Conservation (phyloP, 2,888 invertebrate species). For the Pelosia muscerda region DNA sequence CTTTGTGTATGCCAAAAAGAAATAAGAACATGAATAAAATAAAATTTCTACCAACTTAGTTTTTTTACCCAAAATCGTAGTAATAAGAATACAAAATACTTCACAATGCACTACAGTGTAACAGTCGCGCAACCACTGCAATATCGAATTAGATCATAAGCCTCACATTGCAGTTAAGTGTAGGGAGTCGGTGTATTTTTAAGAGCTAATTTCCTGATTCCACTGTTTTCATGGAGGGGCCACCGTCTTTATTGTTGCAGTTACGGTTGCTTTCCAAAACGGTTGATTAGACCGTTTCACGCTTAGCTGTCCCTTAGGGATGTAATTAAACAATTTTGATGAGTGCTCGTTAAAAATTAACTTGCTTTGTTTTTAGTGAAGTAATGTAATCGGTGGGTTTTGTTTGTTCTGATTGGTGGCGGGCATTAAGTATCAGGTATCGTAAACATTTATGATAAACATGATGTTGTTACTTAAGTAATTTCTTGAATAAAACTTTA, state of each 20-base stretch:
- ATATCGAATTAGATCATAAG: conserved; percentile 26
- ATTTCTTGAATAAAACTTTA: background rate
- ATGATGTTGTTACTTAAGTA: background rate
- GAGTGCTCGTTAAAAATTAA: conserved; percentile 77
- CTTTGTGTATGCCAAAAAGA: too few relatives aligned
- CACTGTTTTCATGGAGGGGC: conserved; percentile 52
- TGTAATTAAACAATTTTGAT: conserved; percentile 80
- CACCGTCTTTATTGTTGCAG: conserved; percentile 64
- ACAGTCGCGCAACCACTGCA: conserved; percentile 5
- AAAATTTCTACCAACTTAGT: background rate
- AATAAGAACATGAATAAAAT: too few relatives aligned
- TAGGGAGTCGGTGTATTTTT: conserved; percentile 60
- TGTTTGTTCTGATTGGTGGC: conserved; percentile 23
- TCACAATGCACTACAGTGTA: background rate
- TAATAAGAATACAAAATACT: background rate
- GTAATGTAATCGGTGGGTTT: conserved; percentile 28
- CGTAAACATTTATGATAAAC: background rate
- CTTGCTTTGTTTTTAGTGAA: conserved; percentile 64
- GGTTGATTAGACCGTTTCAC: conserved; percentile 72
- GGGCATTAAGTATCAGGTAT: background rate
- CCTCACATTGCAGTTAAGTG: conserved; percentile 42
- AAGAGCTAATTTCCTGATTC: conserved; percentile 70
- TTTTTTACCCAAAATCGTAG: background rate
- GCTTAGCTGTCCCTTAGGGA: conserved; percentile 71
- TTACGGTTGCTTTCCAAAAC: conserved; percentile 60